Evolutionary conservation across 2,797 vertebrate genomes (phyloP).

Genomic region (Pipistrellus pipistrellus): DNA sequence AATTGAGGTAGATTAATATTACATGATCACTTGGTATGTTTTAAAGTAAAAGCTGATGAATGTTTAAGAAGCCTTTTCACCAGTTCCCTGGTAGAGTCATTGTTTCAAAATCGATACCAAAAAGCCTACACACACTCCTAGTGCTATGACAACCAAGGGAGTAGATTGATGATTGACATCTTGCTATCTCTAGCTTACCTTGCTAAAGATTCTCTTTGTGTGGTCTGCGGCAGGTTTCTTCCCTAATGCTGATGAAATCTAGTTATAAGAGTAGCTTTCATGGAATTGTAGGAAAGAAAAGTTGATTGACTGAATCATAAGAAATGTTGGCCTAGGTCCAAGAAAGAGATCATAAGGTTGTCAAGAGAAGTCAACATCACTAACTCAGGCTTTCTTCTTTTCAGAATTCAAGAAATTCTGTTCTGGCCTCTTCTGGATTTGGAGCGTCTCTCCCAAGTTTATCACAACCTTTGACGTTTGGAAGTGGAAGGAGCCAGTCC

Average conservation of each 20-base stretch:
- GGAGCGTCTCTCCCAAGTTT: slow-evolving; percentile 90
- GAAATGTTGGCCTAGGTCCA: slow-evolving; percentile 37
- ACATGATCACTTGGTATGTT: slow-evolving; percentile 28
- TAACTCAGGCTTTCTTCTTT: slow-evolving; percentile 77
- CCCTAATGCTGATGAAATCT: slow-evolving; percentile 22
- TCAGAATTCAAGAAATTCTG: slow-evolving; percentile 92
- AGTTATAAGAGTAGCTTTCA: slow-evolving; percentile 32
- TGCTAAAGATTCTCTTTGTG: slow-evolving; percentile 54
- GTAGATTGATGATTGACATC: not conserved
- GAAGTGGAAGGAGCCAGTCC: slow-evolving; percentile 88
- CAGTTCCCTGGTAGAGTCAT: not conserved
- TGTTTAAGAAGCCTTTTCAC: slow-evolving; percentile 21
- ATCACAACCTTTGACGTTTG: slow-evolving; percentile 90
- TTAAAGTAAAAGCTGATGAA: slow-evolving; percentile 43
- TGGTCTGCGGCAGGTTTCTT: slow-evolving; percentile 54
- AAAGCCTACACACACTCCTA: not conserved
- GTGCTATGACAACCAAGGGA: not conserved
- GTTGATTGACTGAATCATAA: not conserved
- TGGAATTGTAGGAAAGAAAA: slow-evolving; percentile 48
- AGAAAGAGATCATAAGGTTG: slow-evolving; percentile 36
- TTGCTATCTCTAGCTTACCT: slow-evolving; percentile 49
- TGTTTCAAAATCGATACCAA: slow-evolving; percentile 26
- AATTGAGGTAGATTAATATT: slow-evolving; percentile 48
- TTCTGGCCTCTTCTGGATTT: slow-evolving; percentile 90
- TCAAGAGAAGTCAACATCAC: slow-evolving; percentile 32